A percentile compares a stretch with the other conserved stretches of the same genome.
Evolutionary conservation across 2,113 vertebrate species (phyloP).

Genomic region (Bubo scandiacus): DNA sequence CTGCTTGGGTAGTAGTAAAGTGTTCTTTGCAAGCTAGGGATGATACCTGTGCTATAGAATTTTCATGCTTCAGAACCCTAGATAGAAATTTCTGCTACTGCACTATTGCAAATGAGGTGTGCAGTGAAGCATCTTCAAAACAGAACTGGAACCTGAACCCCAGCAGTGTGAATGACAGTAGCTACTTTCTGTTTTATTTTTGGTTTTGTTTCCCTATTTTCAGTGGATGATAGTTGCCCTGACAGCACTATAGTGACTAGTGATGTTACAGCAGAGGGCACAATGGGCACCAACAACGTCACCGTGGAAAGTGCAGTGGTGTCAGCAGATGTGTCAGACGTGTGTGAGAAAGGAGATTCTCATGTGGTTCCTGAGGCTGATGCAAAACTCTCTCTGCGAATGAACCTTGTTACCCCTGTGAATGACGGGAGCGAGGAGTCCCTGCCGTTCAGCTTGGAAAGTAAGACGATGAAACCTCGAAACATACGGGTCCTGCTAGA

Average conservation of each 20-base stretch:
- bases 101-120: background rate
- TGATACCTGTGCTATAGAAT: background rate
- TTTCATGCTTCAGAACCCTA: constrained; percentile 32
- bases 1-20: background rate
- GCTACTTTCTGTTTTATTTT: background rate
- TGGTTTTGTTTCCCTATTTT: constrained; percentile 28
- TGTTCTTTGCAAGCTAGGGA: background rate
- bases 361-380: constrained; percentile 52
- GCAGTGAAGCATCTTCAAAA: background rate
- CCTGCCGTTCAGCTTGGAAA: constrained; percentile 90
- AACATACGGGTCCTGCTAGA: background rate
- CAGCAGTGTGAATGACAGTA: background rate
- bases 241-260: constrained; percentile 76
- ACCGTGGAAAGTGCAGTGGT: constrained; percentile 80
- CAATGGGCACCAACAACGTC: constrained; percentile 63
- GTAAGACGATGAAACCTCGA: constrained; percentile 73
- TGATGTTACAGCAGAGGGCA: constrained; percentile 79
- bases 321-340: constrained; percentile 75
- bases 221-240: constrained; percentile 82
- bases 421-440: constrained; percentile 84
- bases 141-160: background rate
- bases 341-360: constrained; percentile 65
- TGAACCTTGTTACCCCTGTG: constrained; percentile 89
- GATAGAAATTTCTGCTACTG: background rate
- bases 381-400: constrained; percentile 87